Base-by-base conservation (phyloP, 2,888 invertebrate species). In the Trilocha varians region DNA sequence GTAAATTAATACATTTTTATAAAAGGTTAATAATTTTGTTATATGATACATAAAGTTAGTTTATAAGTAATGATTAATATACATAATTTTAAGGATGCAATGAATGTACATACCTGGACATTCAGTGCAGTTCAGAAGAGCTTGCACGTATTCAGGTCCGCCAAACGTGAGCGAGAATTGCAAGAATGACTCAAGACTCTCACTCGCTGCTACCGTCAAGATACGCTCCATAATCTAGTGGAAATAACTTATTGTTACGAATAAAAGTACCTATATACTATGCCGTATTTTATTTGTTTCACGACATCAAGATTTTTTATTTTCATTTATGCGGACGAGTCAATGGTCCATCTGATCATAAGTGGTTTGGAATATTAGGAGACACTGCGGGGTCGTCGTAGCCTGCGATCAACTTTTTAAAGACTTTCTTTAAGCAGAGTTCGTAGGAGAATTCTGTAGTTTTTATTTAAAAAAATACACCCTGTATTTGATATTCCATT, bases 151-250 rank as follows among this genome's bases (percentile, higher is more conserved):
- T 64, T 96, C 95, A 0, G 93, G 93, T 6, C 95, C 95, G 8
- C 97, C 97, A 61, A 96, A 94, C 0, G 96, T 95, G 41, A 91
- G 89, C 0, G 96, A 96, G 75, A 98, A 96, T 58, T 91, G 91
- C 46, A 92, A 85, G 79, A 97, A 97, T 3, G 92, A 90, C 45
- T 94, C 93, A 15, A 95, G 83, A 0, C 94, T 90, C 63, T 96
- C 93, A 41, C 93, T 92, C 3, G 97, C 94, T 0, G 98, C 98
- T 58, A 97, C 96, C 0, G 95, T 92, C 5, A 98, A 84, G 43
- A 98, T 93, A 0, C 94, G 94, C 77, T 98, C 98, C 95, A 98
- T 95, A 43, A 98, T 97, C 90, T 93, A 64, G 6, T 25, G 11
- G 8, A 71, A 70, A 37, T 50, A 42, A 33, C 6, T 32, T 13